Conservation (phyloP, 2,797 vertebrate genomes). For the Dromococcyx pavoninus region DNA sequence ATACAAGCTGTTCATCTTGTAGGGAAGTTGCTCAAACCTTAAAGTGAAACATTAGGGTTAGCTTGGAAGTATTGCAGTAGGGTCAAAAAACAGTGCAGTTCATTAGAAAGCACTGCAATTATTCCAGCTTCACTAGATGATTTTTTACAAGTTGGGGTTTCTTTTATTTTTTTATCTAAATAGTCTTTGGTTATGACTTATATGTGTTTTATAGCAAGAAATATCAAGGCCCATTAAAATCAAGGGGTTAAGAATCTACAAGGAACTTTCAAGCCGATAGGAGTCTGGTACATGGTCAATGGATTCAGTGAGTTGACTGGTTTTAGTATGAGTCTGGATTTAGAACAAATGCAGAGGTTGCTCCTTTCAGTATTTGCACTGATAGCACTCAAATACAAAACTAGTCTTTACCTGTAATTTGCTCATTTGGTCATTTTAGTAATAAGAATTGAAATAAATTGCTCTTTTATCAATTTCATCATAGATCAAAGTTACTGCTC, state of each 20-base stretch:
- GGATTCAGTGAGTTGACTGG: background rate
- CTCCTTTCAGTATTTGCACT: background rate
- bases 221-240: background rate
- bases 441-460: background rate
- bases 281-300: background rate
- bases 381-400: background rate
- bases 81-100: background rate
- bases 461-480: background rate
- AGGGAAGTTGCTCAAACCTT: background rate
- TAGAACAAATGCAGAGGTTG: background rate
- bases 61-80: background rate
- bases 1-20: background rate
- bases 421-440: background rate
- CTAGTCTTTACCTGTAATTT: background rate
- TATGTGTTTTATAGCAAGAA: background rate
- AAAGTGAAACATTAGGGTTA: background rate
- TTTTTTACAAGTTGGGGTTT: background rate
- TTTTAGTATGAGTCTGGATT: background rate
- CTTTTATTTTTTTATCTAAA: background rate
- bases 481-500: background rate
- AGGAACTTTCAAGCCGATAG: background rate
- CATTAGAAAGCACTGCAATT: background rate
- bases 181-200: background rate
- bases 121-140: background rate
- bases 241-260: background rate